Evolutionary conservation across 1,140 invertebrate species (phyloP), one percentile per base, ranked within the genome.

Genomic region (Glomeris maerens): DNA sequence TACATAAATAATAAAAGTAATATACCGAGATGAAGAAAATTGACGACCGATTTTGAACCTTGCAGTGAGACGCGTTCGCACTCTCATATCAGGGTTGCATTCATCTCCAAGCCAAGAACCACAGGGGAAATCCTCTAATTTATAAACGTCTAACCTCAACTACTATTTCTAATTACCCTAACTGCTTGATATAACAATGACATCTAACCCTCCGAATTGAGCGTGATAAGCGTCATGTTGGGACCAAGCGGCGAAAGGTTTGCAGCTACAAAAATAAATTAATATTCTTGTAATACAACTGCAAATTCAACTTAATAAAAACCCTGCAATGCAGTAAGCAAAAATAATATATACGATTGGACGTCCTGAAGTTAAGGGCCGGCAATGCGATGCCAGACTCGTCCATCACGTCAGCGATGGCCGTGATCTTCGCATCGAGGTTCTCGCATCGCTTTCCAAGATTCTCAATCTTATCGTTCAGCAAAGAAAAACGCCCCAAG

Each of bases 21-120:
- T 10, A 42, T 42, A 7, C 25, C 10, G 40, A 21, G 17, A 42
- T 47, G n/a, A 47, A 1, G n/a, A 50, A 26, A 47, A n/a, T 27
- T 28, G 17, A 48, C n/a, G 26, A 3, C 7, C 45, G 20, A 47
- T 13, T 3, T 55, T 56, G 60, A 64, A 74, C 72, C 65, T 66
- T 45, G 69, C 70, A 25, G 66, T 63, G 31, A 75, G 70, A 25
- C 66, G 67, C 41, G 70, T 69, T 51, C 74, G 52, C 13, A 75
- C 74, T 58, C 73, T 62, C 54, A 66, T 64, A 54, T 73, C 71
- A 20, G 67, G 65, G 58, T 73, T 70, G 42, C 60, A 63, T 53
- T 72, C 69, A 61, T 74, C 70, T 5, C 74, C 74, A n/a, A 75
- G 60, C 74, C 74, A 75, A 23, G 66, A 67, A 7, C 74, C 74